These are phyloP conservation scores for Stegodyphus mimosarum DNA, from an alignment of 1,140 invertebrate genomes.

Conservation along the genomic window DNA sequence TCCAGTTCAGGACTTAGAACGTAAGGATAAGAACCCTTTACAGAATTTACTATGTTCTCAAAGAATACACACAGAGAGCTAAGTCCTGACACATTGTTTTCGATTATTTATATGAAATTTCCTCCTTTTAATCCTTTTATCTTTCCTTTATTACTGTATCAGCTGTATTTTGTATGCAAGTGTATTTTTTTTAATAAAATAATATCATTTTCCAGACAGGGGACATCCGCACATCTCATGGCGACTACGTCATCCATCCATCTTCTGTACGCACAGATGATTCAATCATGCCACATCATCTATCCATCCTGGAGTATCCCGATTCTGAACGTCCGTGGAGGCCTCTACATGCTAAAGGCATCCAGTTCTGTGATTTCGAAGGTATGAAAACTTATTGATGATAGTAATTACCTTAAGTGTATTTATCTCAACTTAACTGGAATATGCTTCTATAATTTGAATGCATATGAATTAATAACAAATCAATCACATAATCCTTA, in stretches of 20 bases:
- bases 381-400: neutral
- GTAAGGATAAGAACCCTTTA: too few relatives aligned
- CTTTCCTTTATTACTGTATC: neutral
- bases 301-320: constrained; percentile 19
- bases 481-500: too few relatives aligned
- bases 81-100: too few relatives aligned
- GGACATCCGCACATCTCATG: constrained; percentile 29
- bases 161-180: neutral
- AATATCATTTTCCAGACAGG: constrained; percentile 23
- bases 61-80: too few relatives aligned
- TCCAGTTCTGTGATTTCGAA: constrained; percentile 33
- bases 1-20: too few relatives aligned
- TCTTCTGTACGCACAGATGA: neutral
- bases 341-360: constrained; percentile 17
- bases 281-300: constrained; percentile 11
- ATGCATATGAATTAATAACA: too few relatives aligned
- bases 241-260: constrained; percentile 33
- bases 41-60: too few relatives aligned
- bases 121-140: neutral
- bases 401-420: neutral
- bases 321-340: constrained; percentile 14
- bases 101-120: neutral
- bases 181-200: too few relatives aligned
- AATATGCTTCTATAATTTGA: too few relatives aligned
- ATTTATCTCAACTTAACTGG: too few relatives aligned